phyloP scores from a whole-genome alignment of 1,140 invertebrate genomes.

The Aphidius gifuensis region DNA sequence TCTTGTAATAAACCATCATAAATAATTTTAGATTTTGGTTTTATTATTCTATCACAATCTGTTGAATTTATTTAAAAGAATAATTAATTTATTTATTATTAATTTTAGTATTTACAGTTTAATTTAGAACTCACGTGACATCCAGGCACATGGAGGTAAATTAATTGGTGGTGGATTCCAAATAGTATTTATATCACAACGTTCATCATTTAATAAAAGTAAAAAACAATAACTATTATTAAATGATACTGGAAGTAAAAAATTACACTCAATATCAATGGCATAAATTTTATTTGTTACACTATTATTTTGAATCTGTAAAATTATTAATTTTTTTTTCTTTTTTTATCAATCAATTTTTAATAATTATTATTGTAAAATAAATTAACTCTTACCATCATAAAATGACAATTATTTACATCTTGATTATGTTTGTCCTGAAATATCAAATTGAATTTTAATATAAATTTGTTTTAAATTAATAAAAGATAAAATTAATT shows the following conservation, averaged over 20 bases:
- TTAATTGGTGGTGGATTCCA: slow-evolving; percentile 27
- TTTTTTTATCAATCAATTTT: background rate
- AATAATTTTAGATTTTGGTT: background rate
- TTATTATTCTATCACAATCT: slow-evolving; percentile 21
- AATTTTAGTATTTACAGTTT: too few species aligned
- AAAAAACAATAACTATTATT: slow-evolving; percentile 31
- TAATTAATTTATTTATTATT: background rate
- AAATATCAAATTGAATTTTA: slow-evolving; percentile 1
- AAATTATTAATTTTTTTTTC: slow-evolving; percentile 3
- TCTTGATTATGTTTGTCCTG: slow-evolving; percentile 6
- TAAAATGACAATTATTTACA: slow-evolving; percentile 24
- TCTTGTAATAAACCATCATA: background rate
- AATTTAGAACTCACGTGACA: slow-evolving; percentile 19
- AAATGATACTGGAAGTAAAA: slow-evolving; percentile 23
- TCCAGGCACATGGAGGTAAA: slow-evolving; percentile 26
- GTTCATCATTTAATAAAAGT: slow-evolving; percentile 26
- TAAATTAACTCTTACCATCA: slow-evolving; percentile 14
- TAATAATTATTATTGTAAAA: background rate
- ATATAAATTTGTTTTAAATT: too few species aligned
- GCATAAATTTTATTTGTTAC: slow-evolving; percentile 12
- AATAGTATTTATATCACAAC: slow-evolving; percentile 28
- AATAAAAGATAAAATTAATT: too few species aligned
- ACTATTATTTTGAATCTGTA: slow-evolving; percentile 11
- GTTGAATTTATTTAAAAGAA: background rate
- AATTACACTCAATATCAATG: slow-evolving; percentile 28